These are phyloP conservation scores for Bolinopsis microptera DNA, from an alignment of 37 sponge, comb jelly and placozoan genomes.

Conservation along the genomic window DNA sequence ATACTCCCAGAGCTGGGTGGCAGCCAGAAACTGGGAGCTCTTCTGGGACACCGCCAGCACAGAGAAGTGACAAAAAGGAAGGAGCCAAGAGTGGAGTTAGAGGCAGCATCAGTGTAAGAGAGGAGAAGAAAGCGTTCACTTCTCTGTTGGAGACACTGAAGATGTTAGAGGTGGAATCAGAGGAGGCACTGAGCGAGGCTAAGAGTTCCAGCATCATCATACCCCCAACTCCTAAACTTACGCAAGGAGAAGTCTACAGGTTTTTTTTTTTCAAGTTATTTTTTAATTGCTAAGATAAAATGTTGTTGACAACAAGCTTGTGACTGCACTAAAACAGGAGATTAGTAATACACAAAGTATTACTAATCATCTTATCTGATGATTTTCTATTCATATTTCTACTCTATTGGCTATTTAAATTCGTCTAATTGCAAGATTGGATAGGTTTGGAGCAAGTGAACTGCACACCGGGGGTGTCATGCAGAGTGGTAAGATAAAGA, in stretches of 20 bases:
- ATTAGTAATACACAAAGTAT: background rate
- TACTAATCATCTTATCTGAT: too few species aligned
- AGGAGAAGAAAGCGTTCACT: conserved; percentile 63
- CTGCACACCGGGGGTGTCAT: background rate
- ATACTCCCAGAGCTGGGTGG: conserved; percentile 19
- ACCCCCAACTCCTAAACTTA: conserved; percentile 55
- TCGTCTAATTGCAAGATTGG: conserved; percentile 7
- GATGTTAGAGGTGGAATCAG: conserved; percentile 77
- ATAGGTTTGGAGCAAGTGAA: background rate
- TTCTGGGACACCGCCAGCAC: background rate
- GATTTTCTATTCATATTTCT: too few species aligned
- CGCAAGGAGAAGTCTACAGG: conserved; percentile 57
- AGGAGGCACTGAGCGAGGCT: conserved; percentile 60
- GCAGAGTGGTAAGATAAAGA: conserved; percentile 36
- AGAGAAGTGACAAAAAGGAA: background rate
- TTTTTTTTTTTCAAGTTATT: background rate
- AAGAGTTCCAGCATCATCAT: conserved; percentile 42
- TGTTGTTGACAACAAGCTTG: too few species aligned
- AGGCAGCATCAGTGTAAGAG: background rate
- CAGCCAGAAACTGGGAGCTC: background rate
- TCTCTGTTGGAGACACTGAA: conserved; percentile 77
- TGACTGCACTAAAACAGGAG: too few species aligned
- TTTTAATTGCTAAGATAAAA: too few species aligned
- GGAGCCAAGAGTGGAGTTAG: background rate
- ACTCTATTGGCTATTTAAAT: too few species aligned